A percentile compares a stretch with the other conserved stretches of the same genome.
Conservation (phyloP, 2,797 vertebrate genomes). For the Pseudotriccus pelzelni region DNA sequence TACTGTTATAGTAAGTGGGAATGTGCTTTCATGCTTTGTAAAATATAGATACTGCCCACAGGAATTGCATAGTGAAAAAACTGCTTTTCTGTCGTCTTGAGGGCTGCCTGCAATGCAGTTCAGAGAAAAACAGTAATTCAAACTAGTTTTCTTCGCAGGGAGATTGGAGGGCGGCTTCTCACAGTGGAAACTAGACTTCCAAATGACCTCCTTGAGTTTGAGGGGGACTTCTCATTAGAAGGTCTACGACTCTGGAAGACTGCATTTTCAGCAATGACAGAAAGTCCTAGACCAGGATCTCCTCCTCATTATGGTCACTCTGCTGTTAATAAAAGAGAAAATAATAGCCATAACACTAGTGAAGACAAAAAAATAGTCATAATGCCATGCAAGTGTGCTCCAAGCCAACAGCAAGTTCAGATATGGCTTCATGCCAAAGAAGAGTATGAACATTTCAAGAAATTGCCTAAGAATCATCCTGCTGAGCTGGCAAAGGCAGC, state of each 20-base stretch:
- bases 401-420: slow-evolving; percentile 87
- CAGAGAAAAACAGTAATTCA: slow-evolving; percentile 37
- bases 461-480: slow-evolving; percentile 68
- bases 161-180: slow-evolving; percentile 91
- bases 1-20: background rate
- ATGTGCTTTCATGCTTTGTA: background rate
- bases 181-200: slow-evolving; percentile 87
- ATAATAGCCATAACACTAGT: slow-evolving; percentile 68
- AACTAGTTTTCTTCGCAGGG: slow-evolving; percentile 78
- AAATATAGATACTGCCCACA: background rate
- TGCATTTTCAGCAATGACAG: slow-evolving; percentile 94
- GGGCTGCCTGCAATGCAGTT: background rate
- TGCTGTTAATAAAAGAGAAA: slow-evolving; percentile 64
- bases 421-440: slow-evolving; percentile 93
- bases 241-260: slow-evolving; percentile 95
- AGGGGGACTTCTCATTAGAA: slow-evolving; percentile 90
- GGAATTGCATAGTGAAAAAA: background rate
- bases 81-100: background rate
- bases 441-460: slow-evolving; percentile 87
- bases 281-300: slow-evolving; percentile 76
- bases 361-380: slow-evolving; percentile 90
- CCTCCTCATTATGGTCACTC: slow-evolving; percentile 71
- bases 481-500: slow-evolving; percentile 60
- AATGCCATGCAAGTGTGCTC: slow-evolving; percentile 93
- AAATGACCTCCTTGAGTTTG: slow-evolving; percentile 89